These are phyloP conservation scores for Acronicta leporina DNA, from an alignment of 2,888 invertebrate species.

Conservation along the genomic window DNA sequence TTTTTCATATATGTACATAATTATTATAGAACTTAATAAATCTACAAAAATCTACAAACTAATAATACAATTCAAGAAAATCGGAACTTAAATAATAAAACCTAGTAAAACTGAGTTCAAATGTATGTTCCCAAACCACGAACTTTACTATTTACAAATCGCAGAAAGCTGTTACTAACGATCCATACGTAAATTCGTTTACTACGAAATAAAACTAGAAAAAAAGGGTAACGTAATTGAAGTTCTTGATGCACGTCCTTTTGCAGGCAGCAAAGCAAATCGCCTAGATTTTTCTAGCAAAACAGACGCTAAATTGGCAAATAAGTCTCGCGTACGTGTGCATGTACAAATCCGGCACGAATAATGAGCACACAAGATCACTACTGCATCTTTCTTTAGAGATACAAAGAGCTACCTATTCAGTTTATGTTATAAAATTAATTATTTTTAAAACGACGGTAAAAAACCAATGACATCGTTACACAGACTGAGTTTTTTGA, in stretches of 20 bases:
- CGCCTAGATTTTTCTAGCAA: constrained; percentile 68
- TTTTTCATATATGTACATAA: too few relatives aligned
- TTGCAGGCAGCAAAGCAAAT: constrained; percentile 65
- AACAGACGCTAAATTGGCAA: constrained; percentile 70
- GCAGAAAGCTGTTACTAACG: constrained; percentile 57
- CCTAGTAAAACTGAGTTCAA: constrained; percentile 26
- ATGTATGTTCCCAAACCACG: constrained; percentile 13
- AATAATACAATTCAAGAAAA: constrained; percentile 4
- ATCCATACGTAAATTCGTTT: constrained; percentile 60
- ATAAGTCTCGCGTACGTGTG: constrained; percentile 58
- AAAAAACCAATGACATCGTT: too few relatives aligned
- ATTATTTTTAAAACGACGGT: too few relatives aligned
- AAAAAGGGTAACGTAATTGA: constrained; percentile 56
- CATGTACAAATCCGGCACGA: constrained; percentile 41
- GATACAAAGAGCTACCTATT: not conserved
- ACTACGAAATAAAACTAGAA: constrained; percentile 63
- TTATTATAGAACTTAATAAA: too few relatives aligned
- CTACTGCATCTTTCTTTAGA: not conserved
- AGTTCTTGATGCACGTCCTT: constrained; percentile 59
- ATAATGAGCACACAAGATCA: constrained; percentile 11
- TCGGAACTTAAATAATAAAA: not conserved
- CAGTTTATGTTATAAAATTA: not conserved
- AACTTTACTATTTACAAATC: constrained; percentile 28
- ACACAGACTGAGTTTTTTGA: too few relatives aligned
- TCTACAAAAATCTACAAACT: not conserved